Conservation (phyloP, 1,140 invertebrate species). For the Dryas iulia region DNA sequence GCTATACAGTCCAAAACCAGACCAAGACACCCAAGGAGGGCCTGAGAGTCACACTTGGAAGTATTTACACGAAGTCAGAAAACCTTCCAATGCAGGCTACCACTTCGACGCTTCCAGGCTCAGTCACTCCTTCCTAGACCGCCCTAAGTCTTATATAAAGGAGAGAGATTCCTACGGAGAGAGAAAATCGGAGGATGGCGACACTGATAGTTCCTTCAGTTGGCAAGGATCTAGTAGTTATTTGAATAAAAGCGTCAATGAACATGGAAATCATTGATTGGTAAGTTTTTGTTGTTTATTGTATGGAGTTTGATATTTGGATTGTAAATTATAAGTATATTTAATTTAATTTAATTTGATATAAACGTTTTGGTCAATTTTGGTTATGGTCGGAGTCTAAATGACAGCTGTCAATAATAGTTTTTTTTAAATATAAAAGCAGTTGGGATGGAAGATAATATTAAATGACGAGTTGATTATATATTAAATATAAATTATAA, state of each 20-base stretch:
- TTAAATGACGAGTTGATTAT: no score
- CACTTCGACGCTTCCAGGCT: slow-evolving; percentile 56
- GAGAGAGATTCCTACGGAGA: slow-evolving; percentile 43
- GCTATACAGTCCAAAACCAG: slow-evolving; percentile 59
- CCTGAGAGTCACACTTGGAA: slow-evolving; percentile 61
- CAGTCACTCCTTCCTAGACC: slow-evolving; percentile 39
- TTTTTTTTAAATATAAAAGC: no score
- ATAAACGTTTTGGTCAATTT: no score
- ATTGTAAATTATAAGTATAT: not conserved
- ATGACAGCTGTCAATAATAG: no score
- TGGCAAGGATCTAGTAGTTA: slow-evolving; percentile 60
- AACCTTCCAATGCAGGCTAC: slow-evolving; percentile 65
- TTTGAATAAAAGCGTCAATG: slow-evolving; percentile 31
- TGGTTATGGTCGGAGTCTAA: no score
- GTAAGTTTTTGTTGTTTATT: not conserved
- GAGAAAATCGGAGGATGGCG: slow-evolving; percentile 49
- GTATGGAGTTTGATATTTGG: not conserved
- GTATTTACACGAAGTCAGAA: slow-evolving; percentile 62
- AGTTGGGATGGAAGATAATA: no score
- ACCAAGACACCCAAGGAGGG: slow-evolving; percentile 21
- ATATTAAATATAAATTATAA: no score
- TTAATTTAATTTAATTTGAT: no score
- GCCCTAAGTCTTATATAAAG: slow-evolving; percentile 37
- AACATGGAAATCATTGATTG: not conserved
- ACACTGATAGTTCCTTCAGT: slow-evolving; percentile 70